Evolutionary conservation across 2,888 invertebrate species (phyloP), one percentile per base, ranked within the genome.

Genomic region (Zygothrica quintamaculata): DNA sequence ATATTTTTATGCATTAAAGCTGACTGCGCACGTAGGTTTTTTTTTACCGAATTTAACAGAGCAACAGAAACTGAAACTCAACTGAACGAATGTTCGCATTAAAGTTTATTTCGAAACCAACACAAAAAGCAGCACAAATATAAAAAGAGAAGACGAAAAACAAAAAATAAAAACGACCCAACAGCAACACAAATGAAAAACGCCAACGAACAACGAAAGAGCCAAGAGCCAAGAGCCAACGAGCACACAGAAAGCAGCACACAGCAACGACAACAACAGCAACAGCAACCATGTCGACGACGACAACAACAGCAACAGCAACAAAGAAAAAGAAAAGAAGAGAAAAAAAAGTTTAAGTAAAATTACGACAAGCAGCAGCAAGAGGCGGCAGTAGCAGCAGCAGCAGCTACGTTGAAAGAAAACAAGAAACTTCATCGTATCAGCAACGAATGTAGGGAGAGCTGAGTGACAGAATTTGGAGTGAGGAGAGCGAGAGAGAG

Each of bases 61-160:
- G 80, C 71, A 77, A 67, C 84, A 85, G 55, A 42, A 60, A 65
- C 82, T 57, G 84, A 76, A 78, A 65, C 81, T 69, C 70, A 77
- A 69, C 60, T 66, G 60, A 86, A 70, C 74, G 64, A 81, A 74
- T 74, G 74, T 67, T 87, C 82, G 74, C 67, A 79, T 84, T 87
- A 88, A 88, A 85, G 87, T 72, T 72, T 84, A 87, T 85, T 87
- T 85, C 81, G 87, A 84, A 84, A 87, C 78, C 71, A 84, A 80
- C 61, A 51, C 61, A 69, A 36, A 58, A 64, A 51, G 60, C 70
- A 73, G 58, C 46, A 73, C 60, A 61, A 44, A 64, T 16, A 57
- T 11, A 22, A 36, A 39, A 39, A 50, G 44, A 44, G 50, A 58
- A 59, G 51, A 22, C 31, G 57, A 60, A 67, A 69, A n/a, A n/a